These are phyloP conservation scores for Gnathonemus longibarbis DNA, from an alignment of 2,113 vertebrate species.

Conservation along the genomic window DNA sequence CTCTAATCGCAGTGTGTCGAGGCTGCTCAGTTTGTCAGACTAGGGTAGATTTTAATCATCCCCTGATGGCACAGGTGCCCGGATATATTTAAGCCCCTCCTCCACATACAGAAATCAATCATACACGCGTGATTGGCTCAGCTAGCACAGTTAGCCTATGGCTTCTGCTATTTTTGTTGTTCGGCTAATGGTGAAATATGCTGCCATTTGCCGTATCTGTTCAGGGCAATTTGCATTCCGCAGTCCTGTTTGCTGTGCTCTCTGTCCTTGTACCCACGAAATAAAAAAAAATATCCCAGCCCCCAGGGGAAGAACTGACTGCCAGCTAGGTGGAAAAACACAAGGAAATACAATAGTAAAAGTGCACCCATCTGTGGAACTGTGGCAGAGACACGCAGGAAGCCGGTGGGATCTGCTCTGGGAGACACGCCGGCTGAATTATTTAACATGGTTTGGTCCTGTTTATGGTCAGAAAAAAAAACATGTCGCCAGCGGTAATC, in stretches of 20 bases:
- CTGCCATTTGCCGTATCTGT: not conserved
- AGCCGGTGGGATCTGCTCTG: not conserved
- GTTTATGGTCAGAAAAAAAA: not conserved
- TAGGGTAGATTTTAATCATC: not conserved
- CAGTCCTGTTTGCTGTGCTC: not conserved
- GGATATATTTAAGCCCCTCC: not conserved
- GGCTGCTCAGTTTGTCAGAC: not conserved
- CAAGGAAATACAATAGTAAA: not conserved
- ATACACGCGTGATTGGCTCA: not conserved
- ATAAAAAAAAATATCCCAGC: not conserved
- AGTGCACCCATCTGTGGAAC: not conserved
- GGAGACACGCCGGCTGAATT: not conserved
- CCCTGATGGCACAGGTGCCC: not conserved
- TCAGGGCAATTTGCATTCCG: not conserved
- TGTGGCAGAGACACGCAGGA: not conserved
- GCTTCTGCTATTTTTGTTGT: not conserved
- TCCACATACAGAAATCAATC: not conserved
- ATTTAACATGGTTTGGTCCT: not conserved
- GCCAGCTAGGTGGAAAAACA: not conserved
- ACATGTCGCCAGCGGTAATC: not conserved
- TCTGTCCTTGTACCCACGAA: constrained; percentile 10
- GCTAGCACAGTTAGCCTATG: not conserved
- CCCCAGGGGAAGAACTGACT: not conserved
- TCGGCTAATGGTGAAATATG: constrained; percentile 9
- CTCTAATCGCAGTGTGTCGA: not conserved